Evolutionary conservation across 2,797 vertebrate species (phyloP).

Genomic region (Neomorphus geoffroyi): DNA sequence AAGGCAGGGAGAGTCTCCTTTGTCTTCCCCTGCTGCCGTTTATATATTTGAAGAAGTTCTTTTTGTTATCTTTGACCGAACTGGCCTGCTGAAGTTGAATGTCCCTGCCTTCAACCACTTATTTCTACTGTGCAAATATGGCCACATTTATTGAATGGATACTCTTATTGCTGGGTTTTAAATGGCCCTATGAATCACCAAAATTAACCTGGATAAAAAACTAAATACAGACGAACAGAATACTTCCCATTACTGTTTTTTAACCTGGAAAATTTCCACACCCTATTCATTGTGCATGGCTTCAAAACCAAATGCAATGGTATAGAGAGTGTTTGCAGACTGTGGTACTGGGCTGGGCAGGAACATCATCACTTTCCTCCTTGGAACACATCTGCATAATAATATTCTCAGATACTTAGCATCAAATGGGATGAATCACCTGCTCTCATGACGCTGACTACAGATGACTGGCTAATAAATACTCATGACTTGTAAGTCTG

Average conservation of each 20-base stretch:
- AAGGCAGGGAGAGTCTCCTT: too few relatives aligned
- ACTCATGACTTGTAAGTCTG: background rate
- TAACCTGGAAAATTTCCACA: background rate
- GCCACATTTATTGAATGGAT: background rate
- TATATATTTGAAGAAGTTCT: too few relatives aligned
- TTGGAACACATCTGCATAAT: constrained; percentile 11
- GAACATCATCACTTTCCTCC: background rate
- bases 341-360: background rate
- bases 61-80: too few relatives aligned
- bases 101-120: background rate
- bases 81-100: too few relatives aligned
- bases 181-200: background rate
- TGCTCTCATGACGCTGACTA: constrained; percentile 24
- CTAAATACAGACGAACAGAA: background rate
- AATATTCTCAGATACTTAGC: constrained; percentile 7
- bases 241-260: background rate
- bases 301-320: background rate
- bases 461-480: constrained; percentile 30
- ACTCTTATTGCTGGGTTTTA: background rate
- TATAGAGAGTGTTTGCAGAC: background rate
- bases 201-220: background rate
- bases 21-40: too few relatives aligned
- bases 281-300: background rate
- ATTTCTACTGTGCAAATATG: background rate
- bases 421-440: constrained; percentile 39